A percentile compares a stretch with the other conserved stretches of the same genome.
Evolutionary conservation across 2,797 vertebrate species (phyloP).

Genomic region (Mus minutoides): DNA sequence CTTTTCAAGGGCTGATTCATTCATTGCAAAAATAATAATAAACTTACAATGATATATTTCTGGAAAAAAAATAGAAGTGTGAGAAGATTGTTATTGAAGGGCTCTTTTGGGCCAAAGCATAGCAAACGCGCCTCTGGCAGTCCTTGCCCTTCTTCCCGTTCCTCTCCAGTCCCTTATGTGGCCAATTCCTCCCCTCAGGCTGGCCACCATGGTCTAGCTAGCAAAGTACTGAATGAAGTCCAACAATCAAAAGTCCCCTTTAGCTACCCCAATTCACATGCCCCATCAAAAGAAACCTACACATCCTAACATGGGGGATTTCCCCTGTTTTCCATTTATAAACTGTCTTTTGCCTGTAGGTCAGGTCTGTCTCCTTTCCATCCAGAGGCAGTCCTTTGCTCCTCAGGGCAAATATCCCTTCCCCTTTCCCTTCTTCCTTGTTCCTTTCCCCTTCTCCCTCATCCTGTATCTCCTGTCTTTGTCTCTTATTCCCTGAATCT

Average conservation of each 20-base stretch:
- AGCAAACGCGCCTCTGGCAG: background rate
- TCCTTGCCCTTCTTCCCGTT: background rate
- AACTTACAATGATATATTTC: background rate
- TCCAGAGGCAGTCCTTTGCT: background rate
- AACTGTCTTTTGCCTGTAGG: background rate
- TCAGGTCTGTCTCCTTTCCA: background rate
- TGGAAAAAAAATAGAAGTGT: background rate
- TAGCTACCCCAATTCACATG: background rate
- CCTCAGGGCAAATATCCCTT: background rate
- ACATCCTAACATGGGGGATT: background rate
- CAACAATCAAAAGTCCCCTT: background rate
- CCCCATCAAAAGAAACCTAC: background rate
- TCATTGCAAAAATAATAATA: conserved; percentile 28
- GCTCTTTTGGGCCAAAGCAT: background rate
- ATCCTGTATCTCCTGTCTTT: background rate
- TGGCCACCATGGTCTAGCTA: background rate
- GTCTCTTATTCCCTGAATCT: background rate
- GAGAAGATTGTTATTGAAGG: background rate
- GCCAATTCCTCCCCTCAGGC: background rate
- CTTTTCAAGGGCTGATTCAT: background rate
- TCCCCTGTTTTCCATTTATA: background rate
- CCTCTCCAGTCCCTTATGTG: background rate
- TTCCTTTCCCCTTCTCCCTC: background rate
- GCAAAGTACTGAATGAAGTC: background rate
- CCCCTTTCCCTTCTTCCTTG: background rate